A percentile compares a stretch with the other conserved stretches of the same genome.
phyloP scores from a whole-genome alignment of 2,113 vertebrate genomes.

The Clupea harengus region DNA sequence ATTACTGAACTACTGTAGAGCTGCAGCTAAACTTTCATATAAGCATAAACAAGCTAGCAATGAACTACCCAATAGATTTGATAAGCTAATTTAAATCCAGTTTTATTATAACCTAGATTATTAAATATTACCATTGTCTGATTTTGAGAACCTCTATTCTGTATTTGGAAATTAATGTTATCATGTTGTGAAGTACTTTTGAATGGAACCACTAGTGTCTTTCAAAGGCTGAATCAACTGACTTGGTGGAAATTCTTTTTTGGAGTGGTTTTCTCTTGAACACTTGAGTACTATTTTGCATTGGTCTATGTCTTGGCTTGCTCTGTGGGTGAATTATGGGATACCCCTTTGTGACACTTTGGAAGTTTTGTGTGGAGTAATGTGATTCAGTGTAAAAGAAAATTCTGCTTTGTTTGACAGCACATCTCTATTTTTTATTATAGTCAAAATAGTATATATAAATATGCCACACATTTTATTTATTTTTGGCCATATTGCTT shows the following conservation, averaged over 20 bases:
- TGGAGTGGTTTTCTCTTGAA: not conserved
- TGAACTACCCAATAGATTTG: not conserved
- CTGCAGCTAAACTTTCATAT: not conserved
- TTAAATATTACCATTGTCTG: not conserved
- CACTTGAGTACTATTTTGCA: slow-evolving; percentile 5
- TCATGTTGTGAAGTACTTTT: not conserved
- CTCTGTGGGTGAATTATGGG: not conserved
- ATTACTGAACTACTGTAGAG: not conserved
- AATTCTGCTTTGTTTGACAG: not conserved
- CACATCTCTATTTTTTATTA: slow-evolving; percentile 1
- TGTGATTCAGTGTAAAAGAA: not conserved
- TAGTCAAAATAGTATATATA: slow-evolving; percentile 16
- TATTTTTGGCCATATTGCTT: slow-evolving; percentile 29
- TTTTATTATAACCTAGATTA: not conserved
- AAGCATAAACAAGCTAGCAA: not conserved
- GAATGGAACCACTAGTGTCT: not conserved
- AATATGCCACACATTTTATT: not conserved
- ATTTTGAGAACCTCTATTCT: not conserved
- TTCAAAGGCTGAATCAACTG: not conserved
- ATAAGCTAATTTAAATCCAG: not conserved
- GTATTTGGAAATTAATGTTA: not conserved
- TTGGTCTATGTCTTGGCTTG: not conserved
- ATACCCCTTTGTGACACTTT: slow-evolving; percentile 18
- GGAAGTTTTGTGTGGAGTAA: not conserved
- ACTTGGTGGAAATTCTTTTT: not conserved